Percentiles rank a stretch among this genome's conserved stretches.
These are phyloP conservation scores for Lithophane semibrunnea DNA, from an alignment of 2,888 invertebrate genomes.

Conservation along the genomic window DNA sequence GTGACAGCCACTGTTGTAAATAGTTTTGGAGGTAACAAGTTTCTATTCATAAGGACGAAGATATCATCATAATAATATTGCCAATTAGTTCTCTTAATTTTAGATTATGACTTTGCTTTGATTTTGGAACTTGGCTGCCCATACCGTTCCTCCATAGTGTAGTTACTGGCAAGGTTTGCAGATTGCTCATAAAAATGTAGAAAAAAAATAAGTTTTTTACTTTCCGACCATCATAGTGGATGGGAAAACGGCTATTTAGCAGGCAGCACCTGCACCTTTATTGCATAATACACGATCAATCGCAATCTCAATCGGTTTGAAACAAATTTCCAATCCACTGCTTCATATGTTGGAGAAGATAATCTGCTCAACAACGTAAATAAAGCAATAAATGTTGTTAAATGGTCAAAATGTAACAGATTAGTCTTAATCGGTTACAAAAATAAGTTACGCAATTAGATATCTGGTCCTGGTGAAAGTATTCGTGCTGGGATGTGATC, in stretches of 20 bases:
- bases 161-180: neutral
- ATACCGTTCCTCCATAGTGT: neutral
- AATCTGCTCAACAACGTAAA: no score
- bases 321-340: no score
- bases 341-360: no score
- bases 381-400: no score
- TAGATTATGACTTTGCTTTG: conserved; percentile 4
- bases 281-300: no score
- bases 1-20: conserved; percentile 50
- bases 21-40: conserved; percentile 36
- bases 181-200: neutral
- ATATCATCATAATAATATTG: neutral
- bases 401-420: no score
- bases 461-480: neutral
- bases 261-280: neutral
- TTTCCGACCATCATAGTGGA: neutral
- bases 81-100: conserved; percentile 2
- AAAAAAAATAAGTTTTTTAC: neutral
- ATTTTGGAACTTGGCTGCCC: neutral
- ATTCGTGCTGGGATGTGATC: neutral
- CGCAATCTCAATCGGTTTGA: no score
- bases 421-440: no score
- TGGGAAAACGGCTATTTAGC: neutral
- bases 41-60: conserved; percentile 27
- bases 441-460: no score